These are phyloP conservation scores for Heterodera carotae DNA, from an alignment of 1,140 invertebrate species.

Conservation along the genomic window DNA sequence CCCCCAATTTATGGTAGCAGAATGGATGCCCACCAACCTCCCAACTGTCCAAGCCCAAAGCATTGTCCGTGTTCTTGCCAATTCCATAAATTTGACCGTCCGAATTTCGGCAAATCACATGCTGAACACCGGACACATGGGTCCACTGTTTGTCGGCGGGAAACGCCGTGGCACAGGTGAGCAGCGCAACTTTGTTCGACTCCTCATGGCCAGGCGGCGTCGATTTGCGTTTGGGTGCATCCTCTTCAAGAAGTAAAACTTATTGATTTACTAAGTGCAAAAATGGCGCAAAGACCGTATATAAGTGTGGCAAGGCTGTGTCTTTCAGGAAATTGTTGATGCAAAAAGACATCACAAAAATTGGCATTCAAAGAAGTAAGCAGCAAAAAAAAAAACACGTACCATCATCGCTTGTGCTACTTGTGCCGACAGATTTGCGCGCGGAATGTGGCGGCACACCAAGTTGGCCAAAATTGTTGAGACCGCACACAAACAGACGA, in stretches of 20 bases:
- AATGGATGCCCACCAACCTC: conserved; percentile 32
- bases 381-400: no score
- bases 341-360: no score
- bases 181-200: conserved; percentile 26
- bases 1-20: no score
- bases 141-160: conserved; percentile 48
- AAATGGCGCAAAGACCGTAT: no score
- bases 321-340: no score
- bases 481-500: conserved; percentile 56
- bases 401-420: conserved; percentile 18
- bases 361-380: no score
- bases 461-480: conserved; percentile 62
- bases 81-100: conserved; percentile 56
- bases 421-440: conserved; percentile 21
- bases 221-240: not conserved
- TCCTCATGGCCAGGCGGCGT: conserved; percentile 21
- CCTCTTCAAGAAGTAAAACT: not conserved
- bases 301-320: no score
- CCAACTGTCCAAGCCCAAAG: conserved; percentile 61
- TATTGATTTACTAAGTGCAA: no score
- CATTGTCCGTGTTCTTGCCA: conserved; percentile 64
- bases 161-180: conserved; percentile 45
- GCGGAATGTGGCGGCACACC: conserved; percentile 47
- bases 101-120: conserved; percentile 46
- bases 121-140: conserved; percentile 60